These are phyloP conservation scores for Ellobius talpinus DNA, from an alignment of 2,113 vertebrate species.

Conservation along the genomic window DNA sequence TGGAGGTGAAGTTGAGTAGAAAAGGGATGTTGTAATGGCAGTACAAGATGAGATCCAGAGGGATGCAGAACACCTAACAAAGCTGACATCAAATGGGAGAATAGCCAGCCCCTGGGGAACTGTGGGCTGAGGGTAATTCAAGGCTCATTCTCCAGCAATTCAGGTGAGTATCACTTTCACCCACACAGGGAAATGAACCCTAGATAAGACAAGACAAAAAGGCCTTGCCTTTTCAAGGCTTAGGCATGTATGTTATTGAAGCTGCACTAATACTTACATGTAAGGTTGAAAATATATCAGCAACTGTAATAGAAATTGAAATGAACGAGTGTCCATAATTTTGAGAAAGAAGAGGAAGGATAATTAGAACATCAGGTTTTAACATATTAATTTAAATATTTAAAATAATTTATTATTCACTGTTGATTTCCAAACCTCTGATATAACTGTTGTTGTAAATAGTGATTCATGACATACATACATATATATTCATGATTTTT, in stretches of 20 bases:
- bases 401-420: not conserved
- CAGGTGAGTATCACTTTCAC: not conserved
- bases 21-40: not conserved
- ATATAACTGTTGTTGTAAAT: not conserved
- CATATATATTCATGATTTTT: slow-evolving; percentile 4
- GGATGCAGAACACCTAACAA: not conserved
- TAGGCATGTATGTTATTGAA: not conserved
- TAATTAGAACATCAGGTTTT: slow-evolving; percentile 22
- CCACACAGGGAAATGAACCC: not conserved
- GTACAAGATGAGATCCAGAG: not conserved
- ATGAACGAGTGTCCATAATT: not conserved
- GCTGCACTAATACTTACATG: not conserved
- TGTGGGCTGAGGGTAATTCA: accelerated
- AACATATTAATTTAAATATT: slow-evolving; percentile 40
- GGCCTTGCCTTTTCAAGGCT: not conserved
- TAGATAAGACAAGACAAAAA: not conserved
- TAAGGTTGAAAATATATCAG: slow-evolving; percentile 28
- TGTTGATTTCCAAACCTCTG: not conserved
- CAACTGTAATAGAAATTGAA: not conserved
- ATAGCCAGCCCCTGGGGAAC: not conserved
- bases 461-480: not conserved
- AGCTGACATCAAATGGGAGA: not conserved
- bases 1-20: not conserved
- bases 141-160: not conserved
- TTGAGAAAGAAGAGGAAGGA: not conserved